phyloP scores from a whole-genome alignment of 2,888 invertebrate genomes.

The Cabera pusaria region DNA sequence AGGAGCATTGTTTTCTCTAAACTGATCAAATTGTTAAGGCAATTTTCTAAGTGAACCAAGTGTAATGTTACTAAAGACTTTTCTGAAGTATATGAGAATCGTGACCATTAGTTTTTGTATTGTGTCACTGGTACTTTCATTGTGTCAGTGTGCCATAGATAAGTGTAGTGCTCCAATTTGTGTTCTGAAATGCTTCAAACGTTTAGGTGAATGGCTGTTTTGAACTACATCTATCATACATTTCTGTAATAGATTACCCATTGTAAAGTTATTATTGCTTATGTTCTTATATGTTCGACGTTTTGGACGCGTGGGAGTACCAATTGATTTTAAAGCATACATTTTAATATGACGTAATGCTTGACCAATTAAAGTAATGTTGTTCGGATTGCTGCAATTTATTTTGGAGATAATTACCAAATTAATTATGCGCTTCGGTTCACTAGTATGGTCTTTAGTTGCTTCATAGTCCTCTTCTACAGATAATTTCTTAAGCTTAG shows the following conservation, averaged over 20 bases:
- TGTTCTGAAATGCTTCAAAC: slow-evolving; percentile 28
- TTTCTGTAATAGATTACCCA: slow-evolving; percentile 6
- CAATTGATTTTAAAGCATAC: slow-evolving; percentile 29
- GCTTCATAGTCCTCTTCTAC: slow-evolving; percentile 13
- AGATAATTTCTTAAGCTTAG: slow-evolving; percentile 2
- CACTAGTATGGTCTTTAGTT: slow-evolving; percentile 15
- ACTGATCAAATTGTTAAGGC: too few species aligned
- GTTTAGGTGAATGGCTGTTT: slow-evolving; percentile 29
- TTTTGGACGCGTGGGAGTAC: slow-evolving; percentile 27
- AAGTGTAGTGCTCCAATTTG: slow-evolving; percentile 25
- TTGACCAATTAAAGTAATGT: slow-evolving; percentile 27
- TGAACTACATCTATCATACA: slow-evolving; percentile 21
- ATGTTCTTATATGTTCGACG: neutral
- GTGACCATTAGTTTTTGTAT: slow-evolving; percentile 15
- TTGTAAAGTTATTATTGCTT: too few species aligned
- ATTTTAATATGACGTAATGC: slow-evolving; percentile 26
- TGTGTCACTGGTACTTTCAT: slow-evolving; percentile 18
- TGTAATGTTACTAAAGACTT: neutral
- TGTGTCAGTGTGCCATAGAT: slow-evolving; percentile 24
- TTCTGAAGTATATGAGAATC: neutral
- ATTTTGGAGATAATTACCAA: slow-evolving; percentile 26
- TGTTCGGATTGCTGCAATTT: slow-evolving; percentile 25
- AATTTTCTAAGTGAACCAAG: too few species aligned
- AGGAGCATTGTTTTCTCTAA: neutral
- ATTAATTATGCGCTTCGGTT: slow-evolving; percentile 26